A percentile compares a stretch with the other conserved stretches of the same genome.
Conservation (phyloP, 2,888 invertebrate species). For the Thymelicus sylvestris region DNA sequence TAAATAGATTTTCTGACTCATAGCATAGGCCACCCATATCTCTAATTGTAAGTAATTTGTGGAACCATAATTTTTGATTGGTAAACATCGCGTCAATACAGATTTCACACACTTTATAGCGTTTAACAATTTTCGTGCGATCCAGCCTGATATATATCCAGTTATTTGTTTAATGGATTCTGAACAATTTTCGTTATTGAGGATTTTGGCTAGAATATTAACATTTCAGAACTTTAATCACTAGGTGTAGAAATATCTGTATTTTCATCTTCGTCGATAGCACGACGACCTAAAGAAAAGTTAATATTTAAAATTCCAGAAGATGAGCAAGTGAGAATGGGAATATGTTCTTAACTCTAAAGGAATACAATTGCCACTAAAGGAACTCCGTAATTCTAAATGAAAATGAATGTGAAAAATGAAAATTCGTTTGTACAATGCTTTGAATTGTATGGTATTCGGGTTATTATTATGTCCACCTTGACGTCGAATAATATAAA, state of each 20-base stretch:
- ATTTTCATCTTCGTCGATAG: conserved; percentile 5
- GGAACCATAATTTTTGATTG: conserved; percentile 7
- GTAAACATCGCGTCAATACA: not conserved
- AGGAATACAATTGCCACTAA: conserved; percentile 38
- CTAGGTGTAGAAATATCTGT: conserved; percentile 9
- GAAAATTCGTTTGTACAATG: conserved; percentile 41
- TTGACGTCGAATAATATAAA: conserved; percentile 30
- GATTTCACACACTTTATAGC: not conserved
- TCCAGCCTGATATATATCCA: no score
- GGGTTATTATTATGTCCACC: conserved; percentile 40
- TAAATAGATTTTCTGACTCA: conserved; percentile 3
- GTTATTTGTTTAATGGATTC: not conserved
- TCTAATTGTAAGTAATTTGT: conserved; percentile 5
- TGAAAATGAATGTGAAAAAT: no score
- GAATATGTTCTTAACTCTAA: conserved; percentile 39
- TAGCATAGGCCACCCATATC: not conserved
- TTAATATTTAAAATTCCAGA: conserved; percentile 2
- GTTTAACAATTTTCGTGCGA: no score
- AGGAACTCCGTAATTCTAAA: conserved; percentile 28
- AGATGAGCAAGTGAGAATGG: conserved; percentile 28
- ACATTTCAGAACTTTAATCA: conserved; percentile 11
- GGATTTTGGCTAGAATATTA: conserved; percentile 3
- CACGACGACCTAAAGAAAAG: conserved; percentile 1
- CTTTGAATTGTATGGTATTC: conserved; percentile 39
- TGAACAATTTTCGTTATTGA: conserved; percentile 11